Evolutionary conservation across 2,113 vertebrate species (phyloP).

Genomic region (Leucosticte australis): DNA sequence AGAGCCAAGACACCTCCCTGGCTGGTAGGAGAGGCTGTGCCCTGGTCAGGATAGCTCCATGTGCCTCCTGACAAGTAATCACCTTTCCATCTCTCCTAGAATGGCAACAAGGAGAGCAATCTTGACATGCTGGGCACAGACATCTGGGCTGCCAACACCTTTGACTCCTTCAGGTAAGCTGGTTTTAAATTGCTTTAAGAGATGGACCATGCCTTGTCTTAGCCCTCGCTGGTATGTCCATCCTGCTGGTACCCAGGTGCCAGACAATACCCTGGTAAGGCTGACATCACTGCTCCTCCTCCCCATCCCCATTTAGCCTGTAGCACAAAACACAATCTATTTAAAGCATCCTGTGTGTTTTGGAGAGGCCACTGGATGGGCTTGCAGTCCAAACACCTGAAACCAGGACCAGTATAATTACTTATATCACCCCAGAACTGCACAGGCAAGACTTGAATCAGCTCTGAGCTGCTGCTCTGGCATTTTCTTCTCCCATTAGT

Average conservation of each 20-base stretch:
- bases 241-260: not conserved
- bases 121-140: slow-evolving; percentile 95
- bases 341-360: not conserved
- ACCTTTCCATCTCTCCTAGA: slow-evolving; percentile 74
- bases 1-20: rapidly evolving
- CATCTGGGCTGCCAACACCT: slow-evolving; percentile 97
- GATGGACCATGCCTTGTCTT: not conserved
- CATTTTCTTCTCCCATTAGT: not conserved
- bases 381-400: not conserved
- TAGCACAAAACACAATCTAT: not conserved
- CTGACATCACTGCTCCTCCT: not conserved
- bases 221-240: rapidly evolving
- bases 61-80: not conserved
- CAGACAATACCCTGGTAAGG: not conserved
- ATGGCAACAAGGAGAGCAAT: slow-evolving; percentile 88
- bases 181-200: not conserved
- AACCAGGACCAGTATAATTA: not conserved
- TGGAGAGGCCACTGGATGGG: not conserved
- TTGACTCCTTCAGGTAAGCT: slow-evolving; percentile 89
- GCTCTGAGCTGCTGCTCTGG: not conserved
- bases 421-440: not conserved
- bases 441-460: not conserved
- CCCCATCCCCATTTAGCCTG: not conserved
- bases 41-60: rapidly evolving
- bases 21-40: not conserved